phyloP scores from a whole-genome alignment of 1,140 invertebrate species.

The Microplitis demolitor region DNA sequence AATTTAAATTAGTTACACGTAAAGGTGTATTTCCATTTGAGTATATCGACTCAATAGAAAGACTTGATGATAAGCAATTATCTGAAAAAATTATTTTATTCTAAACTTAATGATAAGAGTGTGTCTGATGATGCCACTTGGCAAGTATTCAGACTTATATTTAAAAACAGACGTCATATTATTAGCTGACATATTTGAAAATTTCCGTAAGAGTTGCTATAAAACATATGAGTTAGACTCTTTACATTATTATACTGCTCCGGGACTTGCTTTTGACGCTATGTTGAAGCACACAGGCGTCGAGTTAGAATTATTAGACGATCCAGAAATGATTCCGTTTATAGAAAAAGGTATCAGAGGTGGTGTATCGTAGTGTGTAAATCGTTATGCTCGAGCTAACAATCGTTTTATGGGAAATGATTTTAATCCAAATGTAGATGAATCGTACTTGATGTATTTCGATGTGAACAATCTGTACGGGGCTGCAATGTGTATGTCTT shows the following conservation, averaged over 20 bases:
- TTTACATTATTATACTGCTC: constrained; percentile 48
- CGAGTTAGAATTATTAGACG: constrained; percentile 58
- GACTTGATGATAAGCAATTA: too few species aligned
- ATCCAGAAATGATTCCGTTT: constrained; percentile 54
- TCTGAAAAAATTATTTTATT: too few species aligned
- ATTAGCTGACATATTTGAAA: too few species aligned
- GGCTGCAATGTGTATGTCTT: constrained; percentile 32
- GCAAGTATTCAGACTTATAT: constrained; percentile 15
- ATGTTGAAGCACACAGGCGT: constrained; percentile 51
- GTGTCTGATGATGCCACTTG: too few species aligned
- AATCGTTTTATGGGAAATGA: constrained; percentile 35
- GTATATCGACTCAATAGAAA: too few species aligned
- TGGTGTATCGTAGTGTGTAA: constrained; percentile 42
- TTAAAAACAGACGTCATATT: constrained; percentile 33
- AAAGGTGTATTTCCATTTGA: too few species aligned
- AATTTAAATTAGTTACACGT: too few species aligned
- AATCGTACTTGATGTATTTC: constrained; percentile 37
- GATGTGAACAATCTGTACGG: constrained; percentile 45
- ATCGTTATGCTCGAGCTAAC: constrained; percentile 46
- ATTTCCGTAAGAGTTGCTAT: not conserved
- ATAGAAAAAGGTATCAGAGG: constrained; percentile 31
- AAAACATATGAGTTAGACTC: constrained; percentile 46
- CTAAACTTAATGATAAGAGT: too few species aligned
- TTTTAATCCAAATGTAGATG: constrained; percentile 32
- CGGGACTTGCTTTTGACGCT: constrained; percentile 52